phyloP scores from a whole-genome alignment of 2,797 vertebrate genomes.

The Gymnoscopelus microlampas region DNA sequence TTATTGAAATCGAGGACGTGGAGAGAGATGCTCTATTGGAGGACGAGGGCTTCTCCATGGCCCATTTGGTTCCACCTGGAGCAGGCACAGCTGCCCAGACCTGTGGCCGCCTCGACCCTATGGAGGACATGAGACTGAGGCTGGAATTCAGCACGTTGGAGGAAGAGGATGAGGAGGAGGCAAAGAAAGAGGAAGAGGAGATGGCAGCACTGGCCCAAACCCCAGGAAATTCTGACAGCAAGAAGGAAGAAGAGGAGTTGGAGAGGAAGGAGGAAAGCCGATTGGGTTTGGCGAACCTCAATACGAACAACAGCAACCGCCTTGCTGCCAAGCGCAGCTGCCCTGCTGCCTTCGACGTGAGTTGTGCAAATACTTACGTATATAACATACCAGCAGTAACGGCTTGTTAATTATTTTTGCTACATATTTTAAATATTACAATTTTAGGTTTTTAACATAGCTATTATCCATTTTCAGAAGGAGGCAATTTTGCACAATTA shows the following conservation, averaged over 20 bases:
- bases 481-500: too few relatives aligned
- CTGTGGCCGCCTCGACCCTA: slow-evolving; percentile 79
- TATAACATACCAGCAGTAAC: too few relatives aligned
- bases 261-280: slow-evolving; percentile 72
- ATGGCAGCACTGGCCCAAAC: slow-evolving; percentile 81
- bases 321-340: slow-evolving; percentile 80
- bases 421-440: too few relatives aligned
- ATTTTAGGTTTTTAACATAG: too few relatives aligned
- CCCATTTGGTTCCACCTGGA: slow-evolving; percentile 48
- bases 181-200: slow-evolving; percentile 74
- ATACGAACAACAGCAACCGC: slow-evolving; percentile 93
- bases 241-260: slow-evolving; percentile 51
- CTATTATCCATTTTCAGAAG: too few relatives aligned
- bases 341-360: slow-evolving; percentile 87
- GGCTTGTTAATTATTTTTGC: too few relatives aligned
- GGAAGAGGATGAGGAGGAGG: slow-evolving; percentile 79
- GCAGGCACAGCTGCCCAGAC: slow-evolving; percentile 82
- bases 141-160: slow-evolving; percentile 84
- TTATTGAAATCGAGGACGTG: slow-evolving; percentile 87
- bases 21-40: slow-evolving; percentile 85
- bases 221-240: slow-evolving; percentile 63
- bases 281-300: slow-evolving; percentile 78
- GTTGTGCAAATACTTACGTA: slow-evolving; percentile 47
- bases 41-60: slow-evolving; percentile 79
- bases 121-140: slow-evolving; percentile 84